Evolutionary conservation across 2,888 invertebrate species (phyloP), one percentile per base, ranked within the genome.

Genomic region (Graphium colonna): DNA sequence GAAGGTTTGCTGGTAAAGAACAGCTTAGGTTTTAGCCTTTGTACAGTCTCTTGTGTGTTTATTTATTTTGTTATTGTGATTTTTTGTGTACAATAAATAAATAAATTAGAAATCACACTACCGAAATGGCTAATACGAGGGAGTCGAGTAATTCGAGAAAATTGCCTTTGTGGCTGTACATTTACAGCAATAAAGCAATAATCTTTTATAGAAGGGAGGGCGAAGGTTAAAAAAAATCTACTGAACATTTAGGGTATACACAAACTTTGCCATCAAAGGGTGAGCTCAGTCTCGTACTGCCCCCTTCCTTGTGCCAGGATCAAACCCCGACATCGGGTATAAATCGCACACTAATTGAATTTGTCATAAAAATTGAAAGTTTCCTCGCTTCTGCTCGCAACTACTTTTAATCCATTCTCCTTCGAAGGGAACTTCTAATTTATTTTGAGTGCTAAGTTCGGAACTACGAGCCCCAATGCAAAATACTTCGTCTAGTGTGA

Each of bases 291-390:
- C 60, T 59, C 61, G 64, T 59, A 64, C 65, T 60, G 60, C 75
- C 72, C 73, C 68, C 64, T 66, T 76, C 59, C 66, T 64, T 73
- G 63, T 62, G 68, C 70, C 62, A 61, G 69, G 66, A 73, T 73
- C 76, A 67, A 68, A 55, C 70, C 65, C 66, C 63, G 71, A 79
- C 67, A 76, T 71, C 74, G 75, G 73, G 58, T 71, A 85, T 87
- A 87, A 85, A 86, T 86, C 79, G 73, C 63, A 56, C 67, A 68
- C 71, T 87, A 86, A 86, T 85, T 86, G 78, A 84, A 80, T 87
- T 86, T 83, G 82, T 88, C 85, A 87, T 88, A 89, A 87, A 88
- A 88, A 88, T 85, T 86, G 80, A 82, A 88, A 88, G 83, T 87
- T 86, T 79, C 67, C 64, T 68, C 75, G 71, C 75, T 78, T 68